A percentile compares a stretch with the other conserved stretches of the same genome.
Conservation (phyloP, 2,888 invertebrate genomes). For the Molorchus minor region DNA sequence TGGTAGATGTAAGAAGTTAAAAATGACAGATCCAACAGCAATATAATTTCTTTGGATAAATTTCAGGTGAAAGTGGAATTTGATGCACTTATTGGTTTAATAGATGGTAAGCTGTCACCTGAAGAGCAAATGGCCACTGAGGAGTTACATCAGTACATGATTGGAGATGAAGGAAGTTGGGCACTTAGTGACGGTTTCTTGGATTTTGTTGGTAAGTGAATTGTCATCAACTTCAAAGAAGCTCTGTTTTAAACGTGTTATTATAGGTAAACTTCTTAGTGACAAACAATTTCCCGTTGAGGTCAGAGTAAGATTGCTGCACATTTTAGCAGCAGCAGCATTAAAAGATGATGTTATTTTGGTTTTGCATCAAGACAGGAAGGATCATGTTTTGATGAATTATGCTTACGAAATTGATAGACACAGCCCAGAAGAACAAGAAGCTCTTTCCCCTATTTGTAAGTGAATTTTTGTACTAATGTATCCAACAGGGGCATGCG, state of each 20-base stretch:
- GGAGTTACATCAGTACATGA: conserved; percentile 87
- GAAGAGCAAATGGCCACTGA: conserved; percentile 81
- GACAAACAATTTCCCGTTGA: conserved; percentile 69
- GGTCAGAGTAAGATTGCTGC: conserved; percentile 73
- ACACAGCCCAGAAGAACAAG: conserved; percentile 78
- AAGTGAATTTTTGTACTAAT: conserved; percentile 24
- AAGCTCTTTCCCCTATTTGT: conserved; percentile 69
- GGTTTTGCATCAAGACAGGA: conserved; percentile 87
- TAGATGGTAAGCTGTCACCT: conserved; percentile 76
- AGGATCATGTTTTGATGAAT: conserved; percentile 88
- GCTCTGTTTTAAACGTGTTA: conserved; percentile 6
- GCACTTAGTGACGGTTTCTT: conserved; percentile 89
- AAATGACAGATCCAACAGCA: not conserved
- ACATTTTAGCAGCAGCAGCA: conserved; percentile 79
- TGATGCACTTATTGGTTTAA: conserved; percentile 73
- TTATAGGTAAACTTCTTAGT: conserved; percentile 69
- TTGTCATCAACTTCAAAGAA: not conserved
- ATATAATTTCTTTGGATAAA: conserved; percentile 1
- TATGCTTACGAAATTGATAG: conserved; percentile 84
- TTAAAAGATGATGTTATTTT: conserved; percentile 90
- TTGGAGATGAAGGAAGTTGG: conserved; percentile 92
- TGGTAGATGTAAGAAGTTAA: conserved; percentile 70
- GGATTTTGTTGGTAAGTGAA: conserved; percentile 74
- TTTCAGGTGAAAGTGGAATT: conserved; percentile 75
- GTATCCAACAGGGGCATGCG: too few species aligned